Evolutionary conservation across 2,888 invertebrate genomes (phyloP), one percentile per base, ranked within the genome.

Genomic region (Helleia helle): DNA sequence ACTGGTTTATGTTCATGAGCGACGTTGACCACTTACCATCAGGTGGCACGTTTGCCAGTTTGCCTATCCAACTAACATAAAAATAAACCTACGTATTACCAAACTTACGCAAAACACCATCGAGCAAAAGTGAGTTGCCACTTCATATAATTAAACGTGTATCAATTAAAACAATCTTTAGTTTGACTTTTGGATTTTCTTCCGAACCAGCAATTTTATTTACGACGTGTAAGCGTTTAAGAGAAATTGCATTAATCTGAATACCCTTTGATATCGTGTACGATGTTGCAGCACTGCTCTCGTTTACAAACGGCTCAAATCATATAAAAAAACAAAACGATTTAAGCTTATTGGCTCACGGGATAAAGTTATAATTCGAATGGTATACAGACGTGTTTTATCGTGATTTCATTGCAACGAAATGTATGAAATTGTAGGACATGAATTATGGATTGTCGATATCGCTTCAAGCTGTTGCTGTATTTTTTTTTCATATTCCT

Each of bases 391-490:
- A 49, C 43, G 49, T 49, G 58, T 61, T 55, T 64, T 72, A 66
- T 55, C 61, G 55, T 59, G 51, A 54, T 62, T 56, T 46, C 47
- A 49, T 51, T 53, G 54, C 52, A 59, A 60, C 53, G 62, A 70
- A 69, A 71, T 66, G 73, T 83, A 84, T 84, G 79, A 83, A 83
- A 84, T 81, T 84, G 83, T 83, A 71, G 71, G 79, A 81, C 84
- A 84, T 84, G 83, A 84, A 84, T 84, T 83, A 84, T 84, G 81
- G 81, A 84, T 84, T 84, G 83, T 83, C 84, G 84, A 84, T 84
- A 83, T 76, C 76, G 83, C 81, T 80, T 66, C 81, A 83, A 84
- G 84, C 84, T 84, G 84, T 83, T 80, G 74, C 77, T 75, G 67
- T 79, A 63, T 77, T 79, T 83, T 81, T 80, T 80, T 83, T 76